Evolutionary conservation across 2,113 vertebrate species (phyloP).

Genomic region (Tragelaphus strepsiceros): DNA sequence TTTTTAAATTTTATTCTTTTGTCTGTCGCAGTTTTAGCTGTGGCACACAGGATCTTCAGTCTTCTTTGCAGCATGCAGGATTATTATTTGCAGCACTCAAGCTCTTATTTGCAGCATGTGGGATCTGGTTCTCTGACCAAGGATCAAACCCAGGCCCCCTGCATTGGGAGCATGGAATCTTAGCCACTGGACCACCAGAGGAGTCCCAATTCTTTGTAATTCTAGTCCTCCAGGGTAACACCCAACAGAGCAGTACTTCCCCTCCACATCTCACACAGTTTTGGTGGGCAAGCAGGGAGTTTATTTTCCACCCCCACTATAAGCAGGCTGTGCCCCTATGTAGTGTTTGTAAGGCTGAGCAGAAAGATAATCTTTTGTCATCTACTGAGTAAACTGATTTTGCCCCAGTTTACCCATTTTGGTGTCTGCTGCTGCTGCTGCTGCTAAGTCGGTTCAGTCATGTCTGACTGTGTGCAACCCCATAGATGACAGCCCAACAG

Average conservation of each 20-base stretch:
- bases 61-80: not conserved
- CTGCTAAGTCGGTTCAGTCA: no score
- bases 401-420: not conserved
- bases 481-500: no score
- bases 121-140: not conserved
- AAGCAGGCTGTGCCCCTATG: not conserved
- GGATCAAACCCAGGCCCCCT: not conserved
- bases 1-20: not conserved
- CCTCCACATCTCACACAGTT: not conserved
- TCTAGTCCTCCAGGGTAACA: not conserved
- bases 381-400: not conserved
- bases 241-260: not conserved
- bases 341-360: not conserved
- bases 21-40: rapidly evolving
- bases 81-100: not conserved
- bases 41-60: not conserved
- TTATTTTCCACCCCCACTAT: not conserved
- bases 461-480: no score
- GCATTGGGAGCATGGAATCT: not conserved
- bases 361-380: not conserved
- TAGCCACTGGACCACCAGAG: not conserved
- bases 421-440: not conserved
- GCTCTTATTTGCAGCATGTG: not conserved
- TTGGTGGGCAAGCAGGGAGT: not conserved
- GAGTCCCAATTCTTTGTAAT: not conserved